These are phyloP conservation scores for Tachystola acroxantha DNA, from an alignment of 2,888 invertebrate genomes.

Conservation along the genomic window DNA sequence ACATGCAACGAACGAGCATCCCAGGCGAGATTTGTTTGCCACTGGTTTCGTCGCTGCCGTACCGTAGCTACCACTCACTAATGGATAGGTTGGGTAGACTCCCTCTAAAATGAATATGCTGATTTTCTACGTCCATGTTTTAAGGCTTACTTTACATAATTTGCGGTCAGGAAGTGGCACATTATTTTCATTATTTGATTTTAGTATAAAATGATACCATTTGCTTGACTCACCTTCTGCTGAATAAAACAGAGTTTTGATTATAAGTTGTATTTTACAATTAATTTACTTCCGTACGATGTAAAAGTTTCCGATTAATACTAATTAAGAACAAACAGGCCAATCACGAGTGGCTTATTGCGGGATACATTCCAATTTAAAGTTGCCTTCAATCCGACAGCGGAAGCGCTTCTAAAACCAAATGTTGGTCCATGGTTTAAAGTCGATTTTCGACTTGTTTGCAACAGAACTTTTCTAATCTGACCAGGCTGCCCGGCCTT, in stretches of 20 bases:
- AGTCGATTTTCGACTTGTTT: conserved; percentile 75
- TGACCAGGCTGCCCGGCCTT: conserved; percentile 61
- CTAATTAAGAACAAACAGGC: conserved; percentile 76
- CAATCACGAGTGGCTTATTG: conserved; percentile 75
- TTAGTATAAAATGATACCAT: conserved; percentile 14
- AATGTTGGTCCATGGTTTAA: conserved; percentile 72
- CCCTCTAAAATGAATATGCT: conserved; percentile 68
- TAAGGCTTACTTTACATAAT: conserved; percentile 69
- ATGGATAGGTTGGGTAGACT: conserved; percentile 57
- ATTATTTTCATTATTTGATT: conserved; percentile 51
- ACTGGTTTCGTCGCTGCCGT: conserved; percentile 28
- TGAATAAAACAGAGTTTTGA: too few species aligned
- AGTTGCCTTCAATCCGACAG: conserved; percentile 69
- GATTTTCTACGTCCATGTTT: conserved; percentile 63
- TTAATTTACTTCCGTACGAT: conserved; percentile 34
- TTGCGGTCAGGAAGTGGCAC: conserved; percentile 61
- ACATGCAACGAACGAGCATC: conserved; percentile 58
- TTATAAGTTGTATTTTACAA: conserved; percentile 38
- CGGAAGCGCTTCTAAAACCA: conserved; percentile 66
- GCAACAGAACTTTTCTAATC: conserved; percentile 72
- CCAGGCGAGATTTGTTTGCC: conserved; percentile 53
- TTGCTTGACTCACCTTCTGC: too few species aligned
- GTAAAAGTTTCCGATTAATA: conserved; percentile 69
- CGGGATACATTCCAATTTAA: conserved; percentile 78
- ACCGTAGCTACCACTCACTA: conserved; percentile 53